phyloP scores from a whole-genome alignment of 2,888 invertebrate genomes.

The Melinaea menophilus region DNA sequence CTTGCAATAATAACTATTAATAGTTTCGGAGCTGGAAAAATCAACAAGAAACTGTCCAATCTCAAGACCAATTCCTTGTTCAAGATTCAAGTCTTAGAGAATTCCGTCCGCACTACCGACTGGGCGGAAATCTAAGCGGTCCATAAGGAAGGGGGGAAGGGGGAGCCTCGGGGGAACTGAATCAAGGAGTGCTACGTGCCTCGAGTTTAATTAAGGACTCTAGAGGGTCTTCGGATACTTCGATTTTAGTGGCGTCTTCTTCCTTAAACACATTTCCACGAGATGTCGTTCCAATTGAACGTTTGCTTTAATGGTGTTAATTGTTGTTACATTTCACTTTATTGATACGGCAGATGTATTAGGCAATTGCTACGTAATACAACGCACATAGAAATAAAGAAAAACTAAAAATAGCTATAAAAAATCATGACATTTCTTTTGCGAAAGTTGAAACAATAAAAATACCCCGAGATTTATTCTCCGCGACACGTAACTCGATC shows the following conservation, averaged over 20 bases:
- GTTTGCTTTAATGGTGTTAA: slow-evolving; percentile 11
- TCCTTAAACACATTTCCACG: slow-evolving; percentile 32
- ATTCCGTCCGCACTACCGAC: slow-evolving; percentile 72
- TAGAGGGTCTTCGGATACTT: slow-evolving; percentile 65
- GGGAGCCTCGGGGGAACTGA: slow-evolving; percentile 63
- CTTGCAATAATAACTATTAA: slow-evolving; percentile 1
- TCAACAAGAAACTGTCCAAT: slow-evolving; percentile 63
- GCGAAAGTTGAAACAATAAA: slow-evolving; percentile 2
- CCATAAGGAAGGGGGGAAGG: slow-evolving; percentile 70
- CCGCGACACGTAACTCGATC: slow-evolving; percentile 62
- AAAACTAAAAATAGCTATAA: not conserved
- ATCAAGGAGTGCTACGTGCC: slow-evolving; percentile 77
- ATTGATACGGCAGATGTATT: too few species aligned
- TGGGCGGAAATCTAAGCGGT: slow-evolving; percentile 77
- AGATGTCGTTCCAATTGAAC: slow-evolving; percentile 37
- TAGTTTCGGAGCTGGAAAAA: slow-evolving; percentile 31
- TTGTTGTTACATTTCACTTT: too few species aligned
- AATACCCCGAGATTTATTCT: slow-evolving; percentile 60
- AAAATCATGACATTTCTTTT: not conserved
- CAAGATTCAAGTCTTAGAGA: slow-evolving; percentile 74
- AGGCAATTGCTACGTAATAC: too few species aligned
- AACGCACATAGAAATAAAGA: too few species aligned
- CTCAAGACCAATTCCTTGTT: slow-evolving; percentile 72
- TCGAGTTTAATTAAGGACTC: slow-evolving; percentile 75
- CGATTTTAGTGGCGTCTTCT: slow-evolving; percentile 74